A percentile compares a stretch with the other conserved stretches of the same genome.
phyloP scores from a whole-genome alignment of 2,888 invertebrate genomes.

The Pterobdella sp. region DNA sequence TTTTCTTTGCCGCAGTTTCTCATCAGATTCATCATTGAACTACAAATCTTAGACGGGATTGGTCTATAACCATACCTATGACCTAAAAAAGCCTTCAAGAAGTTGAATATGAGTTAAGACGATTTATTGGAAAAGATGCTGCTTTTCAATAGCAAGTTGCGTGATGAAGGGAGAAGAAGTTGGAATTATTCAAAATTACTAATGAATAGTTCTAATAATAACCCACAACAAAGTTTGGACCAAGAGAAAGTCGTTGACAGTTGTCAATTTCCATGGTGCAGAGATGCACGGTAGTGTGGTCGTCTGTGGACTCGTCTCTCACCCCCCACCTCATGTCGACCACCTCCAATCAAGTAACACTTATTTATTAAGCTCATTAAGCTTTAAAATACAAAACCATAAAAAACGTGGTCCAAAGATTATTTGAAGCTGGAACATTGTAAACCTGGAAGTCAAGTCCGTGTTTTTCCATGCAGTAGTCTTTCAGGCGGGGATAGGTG shows the following conservation, averaged over 20 bases:
- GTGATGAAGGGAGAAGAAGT: not conserved
- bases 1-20: slow-evolving; percentile 54
- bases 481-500: slow-evolving; percentile 90
- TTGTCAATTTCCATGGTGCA: slow-evolving; percentile 97
- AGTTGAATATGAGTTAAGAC: too few species aligned
- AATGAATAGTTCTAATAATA: not conserved
- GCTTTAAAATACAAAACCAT: not conserved
- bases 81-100: slow-evolving; percentile 75
- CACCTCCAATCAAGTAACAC: slow-evolving; percentile 58
- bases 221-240: slow-evolving; percentile 31
- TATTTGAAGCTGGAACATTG: too few species aligned
- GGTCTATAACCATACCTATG: slow-evolving; percentile 98
- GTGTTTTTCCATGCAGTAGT: slow-evolving; percentile 91
- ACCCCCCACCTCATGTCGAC: slow-evolving; percentile 99
- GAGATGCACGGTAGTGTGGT: slow-evolving; percentile 96
- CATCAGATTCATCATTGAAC: slow-evolving; percentile 74
- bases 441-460: slow-evolving; percentile 96
- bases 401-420: slow-evolving; percentile 35
- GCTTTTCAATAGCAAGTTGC: too few species aligned
- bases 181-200: not conserved
- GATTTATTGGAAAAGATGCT: not conserved
- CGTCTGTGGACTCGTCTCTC: slow-evolving; percentile 92
- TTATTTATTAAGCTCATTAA: too few species aligned
- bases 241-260: slow-evolving; percentile 64
- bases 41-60: slow-evolving; percentile 86